phyloP scores from a whole-genome alignment of 2,113 vertebrate species.

The Mobula hypostoma region DNA sequence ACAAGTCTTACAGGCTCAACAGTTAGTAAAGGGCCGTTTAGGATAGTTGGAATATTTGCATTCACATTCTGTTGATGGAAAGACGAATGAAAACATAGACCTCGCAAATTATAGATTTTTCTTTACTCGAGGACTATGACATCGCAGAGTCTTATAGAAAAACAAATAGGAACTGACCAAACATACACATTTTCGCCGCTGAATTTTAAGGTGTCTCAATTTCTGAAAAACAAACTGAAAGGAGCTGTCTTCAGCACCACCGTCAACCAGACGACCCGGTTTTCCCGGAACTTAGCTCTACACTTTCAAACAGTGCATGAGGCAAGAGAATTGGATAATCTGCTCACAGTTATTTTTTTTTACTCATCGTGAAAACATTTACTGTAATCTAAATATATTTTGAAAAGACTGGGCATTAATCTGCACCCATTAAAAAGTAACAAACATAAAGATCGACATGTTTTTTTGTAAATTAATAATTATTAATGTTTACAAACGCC shows the following conservation, averaged over 20 bases:
- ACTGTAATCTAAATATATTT: not conserved
- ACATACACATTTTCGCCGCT: not conserved
- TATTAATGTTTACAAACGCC: not conserved
- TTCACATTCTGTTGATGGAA: not conserved
- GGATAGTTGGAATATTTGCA: not conserved
- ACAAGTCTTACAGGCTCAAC: not conserved
- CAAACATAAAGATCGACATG: not conserved
- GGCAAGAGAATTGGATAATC: not conserved
- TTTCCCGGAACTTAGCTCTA: not conserved
- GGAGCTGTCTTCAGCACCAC: constrained; percentile 25
- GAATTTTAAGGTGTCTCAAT: not conserved
- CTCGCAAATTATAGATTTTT: not conserved
- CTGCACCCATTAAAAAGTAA: not conserved
- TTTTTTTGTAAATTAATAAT: not conserved
- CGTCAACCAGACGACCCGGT: not conserved
- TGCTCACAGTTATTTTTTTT: not conserved
- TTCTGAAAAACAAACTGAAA: not conserved
- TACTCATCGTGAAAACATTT: not conserved
- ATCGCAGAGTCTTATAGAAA: not conserved
- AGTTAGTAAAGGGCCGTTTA: not conserved
- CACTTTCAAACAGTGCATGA: not conserved
- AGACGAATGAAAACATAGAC: not conserved
- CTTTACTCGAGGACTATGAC: not conserved
- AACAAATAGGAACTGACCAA: not conserved
- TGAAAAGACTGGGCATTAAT: not conserved